Base-by-base conservation (phyloP, 2,888 invertebrate species). In the Idaea straminata region DNA sequence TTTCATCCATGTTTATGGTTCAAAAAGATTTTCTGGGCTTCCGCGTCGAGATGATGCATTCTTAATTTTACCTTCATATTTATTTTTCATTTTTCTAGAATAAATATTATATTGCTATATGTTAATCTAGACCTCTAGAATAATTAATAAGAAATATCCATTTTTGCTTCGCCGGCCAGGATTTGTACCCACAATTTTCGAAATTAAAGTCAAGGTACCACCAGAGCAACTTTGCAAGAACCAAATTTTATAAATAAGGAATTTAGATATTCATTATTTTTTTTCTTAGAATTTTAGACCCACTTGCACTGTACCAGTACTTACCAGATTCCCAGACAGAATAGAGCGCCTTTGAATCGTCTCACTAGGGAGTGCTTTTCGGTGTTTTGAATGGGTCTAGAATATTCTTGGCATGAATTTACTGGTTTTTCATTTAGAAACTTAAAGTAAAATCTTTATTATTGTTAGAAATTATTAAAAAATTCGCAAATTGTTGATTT, bases 371-470 rank as follows among this genome's bases (percentile, higher is more conserved):
- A 67, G 71, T 70, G 73, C 72, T 66, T 69, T 73, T 68, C 72
- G 70, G 67, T 71, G 69, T 69, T 69, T 70, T 73, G 70, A 72
- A 72, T 68, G 69, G 72, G 68, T 72, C 72, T 68, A 72, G 70
- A 69, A 69, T 70, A 68, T 72, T 72, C 72, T 61, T 62, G 58
- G 59, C 35, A 65, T 61, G 62, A 70, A 73, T 73, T 72, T 71
- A 73, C 67, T 65, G 68, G 71, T 68, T 71, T 67, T 68, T 64
- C 68, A 69, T 73, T 73, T 66, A 71, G 68, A 71, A 68, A 72
- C 71, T 71, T 69, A 69, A 69, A 71, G 68, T 71, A 47, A 47
- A 47, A 47, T 47, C 47, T 47, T 7, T 47, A 10, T 13, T 13
- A 10, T 47, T 13, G 6, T 47, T 13, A 47, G 10, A 47, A 10